Percentiles rank a stretch among this genome's conserved stretches.
Conservation (phyloP, 2,888 invertebrate genomes). For the Coleophora flavipennella region DNA sequence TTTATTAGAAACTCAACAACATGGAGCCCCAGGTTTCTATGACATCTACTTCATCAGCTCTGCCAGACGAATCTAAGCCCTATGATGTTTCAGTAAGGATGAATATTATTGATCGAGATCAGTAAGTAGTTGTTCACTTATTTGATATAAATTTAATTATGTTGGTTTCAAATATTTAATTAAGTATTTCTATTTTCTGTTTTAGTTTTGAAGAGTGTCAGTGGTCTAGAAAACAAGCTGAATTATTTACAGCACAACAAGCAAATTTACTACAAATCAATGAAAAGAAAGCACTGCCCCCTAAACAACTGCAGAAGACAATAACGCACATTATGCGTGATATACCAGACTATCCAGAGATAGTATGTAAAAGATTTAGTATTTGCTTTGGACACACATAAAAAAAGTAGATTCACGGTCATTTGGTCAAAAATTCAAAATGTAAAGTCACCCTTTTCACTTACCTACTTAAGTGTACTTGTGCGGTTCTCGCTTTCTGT, state of each 20-base stretch:
- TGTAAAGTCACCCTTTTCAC: too few species aligned
- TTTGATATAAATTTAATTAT: background rate
- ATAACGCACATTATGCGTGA: conserved; percentile 81
- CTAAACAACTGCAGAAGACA: conserved; percentile 82
- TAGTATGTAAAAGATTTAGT: conserved; percentile 69
- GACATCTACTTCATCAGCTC: conserved; percentile 31
- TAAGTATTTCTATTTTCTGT: conserved; percentile 11
- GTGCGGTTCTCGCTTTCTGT: too few species aligned
- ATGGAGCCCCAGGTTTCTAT: conserved; percentile 38
- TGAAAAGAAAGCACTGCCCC: conserved; percentile 83
- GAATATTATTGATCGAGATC: conserved; percentile 56
- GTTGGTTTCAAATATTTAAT: background rate
- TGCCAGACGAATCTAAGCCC: conserved; percentile 46
- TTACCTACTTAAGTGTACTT: too few species aligned
- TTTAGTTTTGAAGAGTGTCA: conserved; percentile 72
- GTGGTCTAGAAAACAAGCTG: conserved; percentile 92
- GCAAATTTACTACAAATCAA: conserved; percentile 86
- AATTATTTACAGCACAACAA: conserved; percentile 90
- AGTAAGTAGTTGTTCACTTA: conserved; percentile 32
- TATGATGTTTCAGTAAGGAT: conserved; percentile 52
- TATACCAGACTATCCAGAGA: conserved; percentile 86
- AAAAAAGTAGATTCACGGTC: background rate
- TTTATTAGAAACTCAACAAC: conserved; percentile 56
- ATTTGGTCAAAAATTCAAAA: too few species aligned
- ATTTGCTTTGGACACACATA: background rate